phyloP scores from a whole-genome alignment of 2,797 vertebrate species.

The Falco berigora region DNA sequence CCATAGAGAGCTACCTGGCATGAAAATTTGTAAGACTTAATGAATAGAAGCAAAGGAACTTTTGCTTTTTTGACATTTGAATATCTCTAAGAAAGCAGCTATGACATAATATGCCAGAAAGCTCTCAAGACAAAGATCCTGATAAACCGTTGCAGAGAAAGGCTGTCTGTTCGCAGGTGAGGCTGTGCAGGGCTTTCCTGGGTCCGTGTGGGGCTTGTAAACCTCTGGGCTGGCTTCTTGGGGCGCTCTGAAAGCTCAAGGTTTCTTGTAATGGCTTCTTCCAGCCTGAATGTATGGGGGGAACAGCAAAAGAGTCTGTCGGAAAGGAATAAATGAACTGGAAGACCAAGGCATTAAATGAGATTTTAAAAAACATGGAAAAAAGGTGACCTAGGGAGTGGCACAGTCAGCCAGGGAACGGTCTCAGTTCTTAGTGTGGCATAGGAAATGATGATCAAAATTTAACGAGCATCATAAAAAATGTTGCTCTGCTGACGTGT shows the following conservation, averaged over 20 bases:
- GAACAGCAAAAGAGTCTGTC: background rate
- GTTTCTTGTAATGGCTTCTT: background rate
- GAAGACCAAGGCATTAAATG: background rate
- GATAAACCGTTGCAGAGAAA: background rate
- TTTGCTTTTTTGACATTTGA: slow-evolving; percentile 16
- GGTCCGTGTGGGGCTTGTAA: background rate
- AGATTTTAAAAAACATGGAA: background rate
- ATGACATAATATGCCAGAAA: background rate
- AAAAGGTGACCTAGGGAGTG: background rate
- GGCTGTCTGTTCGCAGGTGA: no score
- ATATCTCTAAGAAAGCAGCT: background rate
- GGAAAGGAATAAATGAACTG: background rate
- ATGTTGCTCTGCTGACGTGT: background rate
- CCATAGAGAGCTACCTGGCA: background rate
- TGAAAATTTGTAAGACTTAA: background rate
- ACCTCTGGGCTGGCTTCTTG: background rate
- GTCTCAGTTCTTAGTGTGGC: background rate
- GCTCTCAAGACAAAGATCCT: background rate
- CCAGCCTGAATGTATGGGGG: background rate
- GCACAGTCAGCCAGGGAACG: background rate
- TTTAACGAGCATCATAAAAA: background rate
- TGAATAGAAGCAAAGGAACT: background rate
- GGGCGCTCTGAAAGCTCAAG: background rate
- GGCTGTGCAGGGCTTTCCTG: background rate
- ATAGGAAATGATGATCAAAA: background rate